Conservation (phyloP, 2,797 vertebrate species). For the Pempheris klunzingeri region DNA sequence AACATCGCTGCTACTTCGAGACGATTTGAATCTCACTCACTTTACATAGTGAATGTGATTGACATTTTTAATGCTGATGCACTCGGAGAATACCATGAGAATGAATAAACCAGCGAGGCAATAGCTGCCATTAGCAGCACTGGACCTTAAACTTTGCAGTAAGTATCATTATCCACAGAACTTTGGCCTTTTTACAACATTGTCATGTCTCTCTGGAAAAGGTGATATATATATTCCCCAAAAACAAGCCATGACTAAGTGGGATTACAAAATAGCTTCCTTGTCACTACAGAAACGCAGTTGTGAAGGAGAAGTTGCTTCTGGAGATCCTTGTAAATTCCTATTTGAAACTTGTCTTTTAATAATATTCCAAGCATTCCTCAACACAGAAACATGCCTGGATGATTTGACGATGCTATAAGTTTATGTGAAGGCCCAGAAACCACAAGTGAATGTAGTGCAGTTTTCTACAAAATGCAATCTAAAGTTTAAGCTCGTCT, state of each 20-base stretch:
- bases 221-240: neutral
- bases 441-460: no score
- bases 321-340: neutral
- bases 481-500: no score
- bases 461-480: no score
- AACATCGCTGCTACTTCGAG: constrained; percentile 38
- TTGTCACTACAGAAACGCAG: neutral
- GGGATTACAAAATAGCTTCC: neutral
- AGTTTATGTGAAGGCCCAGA: no score
- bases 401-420: neutral
- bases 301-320: no score
- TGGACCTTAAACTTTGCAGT: neutral
- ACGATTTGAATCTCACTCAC: constrained; percentile 23
- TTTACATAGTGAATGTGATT: constrained; percentile 10
- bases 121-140: constrained; percentile 22
- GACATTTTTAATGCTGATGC: constrained; percentile 57
- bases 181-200: constrained; percentile 1
- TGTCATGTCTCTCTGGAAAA: neutral
- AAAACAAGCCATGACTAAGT: neutral
- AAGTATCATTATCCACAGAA: neutral
- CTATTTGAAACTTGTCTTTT: neutral
- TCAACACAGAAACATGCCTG: neutral
- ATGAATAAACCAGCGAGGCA: constrained; percentile 28
- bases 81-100: constrained; percentile 17
- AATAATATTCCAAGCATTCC: neutral